These are phyloP conservation scores for Conus ventricosus DNA, from an alignment of 1,140 invertebrate genomes.

Conservation along the genomic window DNA sequence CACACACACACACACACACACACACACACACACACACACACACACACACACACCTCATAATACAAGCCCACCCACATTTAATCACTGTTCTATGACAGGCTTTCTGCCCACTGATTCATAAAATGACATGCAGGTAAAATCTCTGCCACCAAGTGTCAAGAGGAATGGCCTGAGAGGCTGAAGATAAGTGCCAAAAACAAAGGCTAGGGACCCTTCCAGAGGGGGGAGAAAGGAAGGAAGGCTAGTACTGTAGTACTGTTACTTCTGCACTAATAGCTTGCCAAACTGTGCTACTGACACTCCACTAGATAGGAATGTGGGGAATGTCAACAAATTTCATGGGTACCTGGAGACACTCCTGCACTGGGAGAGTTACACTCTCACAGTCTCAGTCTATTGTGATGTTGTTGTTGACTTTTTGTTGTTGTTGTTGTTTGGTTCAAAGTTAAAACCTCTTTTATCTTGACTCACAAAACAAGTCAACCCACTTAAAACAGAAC, in stretches of 20 bases:
- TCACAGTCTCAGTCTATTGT: too few relatives aligned
- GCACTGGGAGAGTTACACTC: too few relatives aligned
- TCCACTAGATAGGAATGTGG: slow-evolving; percentile 40
- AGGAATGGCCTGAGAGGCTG: background rate
- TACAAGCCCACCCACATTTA: background rate
- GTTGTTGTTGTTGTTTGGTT: too few relatives aligned
- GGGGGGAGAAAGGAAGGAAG: too few relatives aligned
- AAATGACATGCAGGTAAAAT: background rate
- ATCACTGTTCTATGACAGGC: background rate
- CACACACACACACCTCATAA: background rate
- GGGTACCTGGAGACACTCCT: background rate
- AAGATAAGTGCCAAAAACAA: background rate
- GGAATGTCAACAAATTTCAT: slow-evolving; percentile 12
- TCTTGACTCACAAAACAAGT: too few relatives aligned
- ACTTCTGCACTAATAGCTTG: background rate
- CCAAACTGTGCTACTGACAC: slow-evolving; percentile 26
- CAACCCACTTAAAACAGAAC: too few relatives aligned
- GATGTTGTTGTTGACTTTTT: too few relatives aligned
- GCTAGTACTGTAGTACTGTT: background rate
- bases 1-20: background rate
- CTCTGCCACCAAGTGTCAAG: background rate
- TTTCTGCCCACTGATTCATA: background rate
- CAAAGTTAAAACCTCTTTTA: too few relatives aligned
- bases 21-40: background rate
- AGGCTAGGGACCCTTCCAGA: too few relatives aligned